phyloP scores from a whole-genome alignment of 2,888 invertebrate species.

The Caenorhabditis sinica region DNA sequence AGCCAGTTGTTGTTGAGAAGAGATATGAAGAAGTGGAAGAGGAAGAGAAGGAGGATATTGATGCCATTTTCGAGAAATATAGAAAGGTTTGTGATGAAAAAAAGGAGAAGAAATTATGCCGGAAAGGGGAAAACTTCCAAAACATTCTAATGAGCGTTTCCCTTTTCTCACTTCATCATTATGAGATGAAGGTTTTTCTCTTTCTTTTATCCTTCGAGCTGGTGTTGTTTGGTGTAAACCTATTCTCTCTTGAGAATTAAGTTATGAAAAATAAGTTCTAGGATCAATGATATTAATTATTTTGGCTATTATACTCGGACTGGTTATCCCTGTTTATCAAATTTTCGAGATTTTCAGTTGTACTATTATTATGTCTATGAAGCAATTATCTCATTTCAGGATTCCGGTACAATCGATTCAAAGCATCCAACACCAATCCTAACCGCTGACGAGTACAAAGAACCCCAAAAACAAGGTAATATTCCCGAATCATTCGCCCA shows the following conservation, averaged over 20 bases:
- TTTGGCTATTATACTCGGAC: too few relatives aligned
- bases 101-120: neutral
- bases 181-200: neutral
- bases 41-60: constrained; percentile 61
- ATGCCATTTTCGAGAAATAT: constrained; percentile 60
- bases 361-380: too few relatives aligned
- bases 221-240: neutral
- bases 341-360: too few relatives aligned
- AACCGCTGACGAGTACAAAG: constrained; percentile 59
- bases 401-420: constrained; percentile 34
- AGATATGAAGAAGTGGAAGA: constrained; percentile 5
- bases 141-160: neutral
- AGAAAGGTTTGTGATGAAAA: constrained; percentile 40
- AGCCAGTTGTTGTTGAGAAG: constrained; percentile 44
- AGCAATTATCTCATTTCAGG: constrained; percentile 24
- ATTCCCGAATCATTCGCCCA: neutral
- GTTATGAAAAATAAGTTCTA: too few relatives aligned
- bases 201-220: neutral
- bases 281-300: too few relatives aligned
- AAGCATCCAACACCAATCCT: constrained; percentile 57
- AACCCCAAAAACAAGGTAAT: constrained; percentile 60
- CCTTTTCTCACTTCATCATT: neutral
- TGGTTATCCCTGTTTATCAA: too few relatives aligned
- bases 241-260: neutral
- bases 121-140: neutral